These are phyloP conservation scores for Orientallactaga bullata DNA, from an alignment of 2,113 vertebrate species.

Conservation along the genomic window DNA sequence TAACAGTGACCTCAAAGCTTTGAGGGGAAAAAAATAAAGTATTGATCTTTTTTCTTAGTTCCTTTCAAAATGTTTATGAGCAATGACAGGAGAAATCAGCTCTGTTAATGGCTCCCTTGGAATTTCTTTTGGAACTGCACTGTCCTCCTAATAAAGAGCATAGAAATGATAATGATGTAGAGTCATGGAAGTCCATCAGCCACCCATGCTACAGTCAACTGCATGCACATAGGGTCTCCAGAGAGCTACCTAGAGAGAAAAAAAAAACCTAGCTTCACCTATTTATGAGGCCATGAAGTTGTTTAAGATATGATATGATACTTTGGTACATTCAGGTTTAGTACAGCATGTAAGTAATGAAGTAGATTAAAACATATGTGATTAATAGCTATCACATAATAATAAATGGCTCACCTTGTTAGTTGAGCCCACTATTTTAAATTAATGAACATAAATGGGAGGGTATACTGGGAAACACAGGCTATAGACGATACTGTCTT, in stretches of 20 bases:
- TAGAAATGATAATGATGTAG: background rate
- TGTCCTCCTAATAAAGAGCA: conserved; percentile 2
- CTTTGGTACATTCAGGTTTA: conserved; percentile 18
- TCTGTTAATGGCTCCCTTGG: background rate
- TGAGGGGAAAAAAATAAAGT: too few relatives aligned
- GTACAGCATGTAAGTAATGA: conserved; percentile 51
- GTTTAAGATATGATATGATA: background rate
- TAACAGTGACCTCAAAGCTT: too few relatives aligned
- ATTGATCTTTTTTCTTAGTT: too few relatives aligned
- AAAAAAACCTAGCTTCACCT: background rate
- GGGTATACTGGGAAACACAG: conserved; percentile 4
- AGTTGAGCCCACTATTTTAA: conserved; percentile 22
- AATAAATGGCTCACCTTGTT: background rate
- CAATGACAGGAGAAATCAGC: too few relatives aligned
- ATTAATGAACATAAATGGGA: conserved; percentile 51
- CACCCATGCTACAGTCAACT: background rate
- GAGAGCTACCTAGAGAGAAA: conserved; percentile 31
- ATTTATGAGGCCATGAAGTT: conserved; percentile 2
- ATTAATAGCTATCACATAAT: conserved; percentile 40
- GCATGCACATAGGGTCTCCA: background rate
- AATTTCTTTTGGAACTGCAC: conserved; percentile 31
- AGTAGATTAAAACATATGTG: conserved; percentile 45
- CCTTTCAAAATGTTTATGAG: too few relatives aligned
- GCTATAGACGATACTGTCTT: conserved; percentile 23
- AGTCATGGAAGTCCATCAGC: background rate